Conservation (phyloP, 2,888 invertebrate species). For the Napeogenes sylphis region DNA sequence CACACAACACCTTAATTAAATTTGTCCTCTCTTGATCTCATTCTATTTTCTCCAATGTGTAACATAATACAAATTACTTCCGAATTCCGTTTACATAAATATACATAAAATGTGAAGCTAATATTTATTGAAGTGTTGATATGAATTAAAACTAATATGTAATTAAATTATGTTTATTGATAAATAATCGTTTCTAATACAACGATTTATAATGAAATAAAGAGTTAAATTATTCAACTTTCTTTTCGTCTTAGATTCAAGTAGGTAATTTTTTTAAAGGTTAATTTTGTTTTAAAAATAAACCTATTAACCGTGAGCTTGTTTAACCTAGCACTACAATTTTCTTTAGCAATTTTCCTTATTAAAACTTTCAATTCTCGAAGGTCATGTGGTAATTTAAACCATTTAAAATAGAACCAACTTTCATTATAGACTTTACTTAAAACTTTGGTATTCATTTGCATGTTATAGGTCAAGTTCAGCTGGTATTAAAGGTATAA, state of each 20-base stretch:
- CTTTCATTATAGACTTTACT: not conserved
- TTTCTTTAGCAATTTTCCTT: not conserved
- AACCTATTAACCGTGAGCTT: not conserved
- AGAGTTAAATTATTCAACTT: too few relatives aligned
- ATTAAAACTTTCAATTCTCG: constrained; percentile 1
- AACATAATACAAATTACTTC: constrained; percentile 12
- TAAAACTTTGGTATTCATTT: not conserved
- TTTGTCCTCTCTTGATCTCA: constrained; percentile 26
- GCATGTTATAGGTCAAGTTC: too few relatives aligned
- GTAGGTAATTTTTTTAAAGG: too few relatives aligned
- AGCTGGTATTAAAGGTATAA: too few relatives aligned
- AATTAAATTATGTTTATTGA: too few relatives aligned
- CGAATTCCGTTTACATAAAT: not conserved
- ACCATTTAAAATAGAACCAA: not conserved
- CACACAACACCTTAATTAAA: constrained; percentile 28
- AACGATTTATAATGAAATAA: too few relatives aligned
- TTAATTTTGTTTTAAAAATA: too few relatives aligned
- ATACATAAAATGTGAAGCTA: not conserved
- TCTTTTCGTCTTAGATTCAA: too few relatives aligned
- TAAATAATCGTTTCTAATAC: too few relatives aligned
- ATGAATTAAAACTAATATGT: too few relatives aligned
- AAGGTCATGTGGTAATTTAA: not conserved
- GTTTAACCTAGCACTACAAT: constrained; percentile 3
- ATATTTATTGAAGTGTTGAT: too few relatives aligned
- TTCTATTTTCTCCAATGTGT: constrained; percentile 20